Base-by-base conservation (phyloP, 2,888 invertebrate genomes). In the Ellobium chinense region DNA sequence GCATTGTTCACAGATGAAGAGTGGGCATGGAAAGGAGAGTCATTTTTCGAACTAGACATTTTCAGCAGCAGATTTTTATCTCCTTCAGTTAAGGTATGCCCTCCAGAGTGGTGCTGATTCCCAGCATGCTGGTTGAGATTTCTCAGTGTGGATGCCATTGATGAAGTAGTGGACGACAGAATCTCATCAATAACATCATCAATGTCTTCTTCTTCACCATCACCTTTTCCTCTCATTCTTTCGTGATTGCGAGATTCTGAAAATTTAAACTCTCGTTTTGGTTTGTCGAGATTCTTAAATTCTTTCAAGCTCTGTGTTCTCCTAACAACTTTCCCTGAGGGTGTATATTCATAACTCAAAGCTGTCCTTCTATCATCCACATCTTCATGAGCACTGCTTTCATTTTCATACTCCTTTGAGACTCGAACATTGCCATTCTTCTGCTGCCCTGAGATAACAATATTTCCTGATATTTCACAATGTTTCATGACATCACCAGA, bases 171-270 rank as follows among this genome's bases (percentile, higher is more conserved):
- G 58, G 86, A 85, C 62, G 85, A 90, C 24, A 92, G 81, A 54
- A 92, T 92, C 79, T 92, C 92, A 63, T 91, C 89, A 75, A 91
- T 90, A n/a, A 87, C 89, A 39, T 88, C 87, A 73, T 90, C 87
- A 54, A 91, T 86, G 56, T 90, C 87, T 31, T 88, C 87, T 60
- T 88, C 86, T 63, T 88, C 85, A 37, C 84, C 81, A 24, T 86
- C 84, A 37, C 76, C 68, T 39, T 82, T 77, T 31, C 83, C 83
- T 72, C 72, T 81, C 73, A 85, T 34, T 34, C 24, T 56, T 14
- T 36, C 5, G 5, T 37, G 69, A 34, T 39, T 54, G 7, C 34
- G 31, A 62, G 85, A 84, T 81, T 89, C 88, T 27, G 88, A 88
- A 80, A 87, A 89, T 69, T 85, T 88, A 56, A 87, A 85, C 69